These are phyloP conservation scores for Tenualosa thibaudeaui DNA, from an alignment of 2,797 vertebrate species.

Conservation along the genomic window DNA sequence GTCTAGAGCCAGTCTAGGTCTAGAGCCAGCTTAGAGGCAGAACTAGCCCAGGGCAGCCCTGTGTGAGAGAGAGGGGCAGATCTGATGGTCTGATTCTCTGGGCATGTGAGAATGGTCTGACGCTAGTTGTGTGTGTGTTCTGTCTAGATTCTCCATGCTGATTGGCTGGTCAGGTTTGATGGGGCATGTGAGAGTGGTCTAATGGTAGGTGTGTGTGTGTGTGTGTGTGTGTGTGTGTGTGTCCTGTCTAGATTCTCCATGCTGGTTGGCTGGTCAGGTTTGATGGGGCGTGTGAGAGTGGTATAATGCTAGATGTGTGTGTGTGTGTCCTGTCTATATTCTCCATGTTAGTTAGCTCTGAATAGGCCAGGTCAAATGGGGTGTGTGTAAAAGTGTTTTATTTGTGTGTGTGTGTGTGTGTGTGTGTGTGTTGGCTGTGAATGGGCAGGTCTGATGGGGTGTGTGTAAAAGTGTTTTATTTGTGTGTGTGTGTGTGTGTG, in stretches of 20 bases:
- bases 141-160: no score
- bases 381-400: no score
- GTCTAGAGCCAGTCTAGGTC: no score
- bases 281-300: no score
- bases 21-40: no score
- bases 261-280: constrained; percentile 14
- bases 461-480: no score
- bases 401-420: not conserved
- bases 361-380: constrained; percentile 34
- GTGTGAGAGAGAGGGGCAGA: no score
- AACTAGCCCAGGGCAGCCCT: no score
- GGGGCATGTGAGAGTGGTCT: not conserved
- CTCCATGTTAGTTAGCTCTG: not conserved
- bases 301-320: not conserved
- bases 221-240: constrained; percentile 14
- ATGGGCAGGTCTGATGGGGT: constrained; percentile 11
- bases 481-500: not conserved
- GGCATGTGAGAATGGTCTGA: not conserved
- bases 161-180: no score
- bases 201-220: not conserved
- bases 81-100: no score
- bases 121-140: not conserved
- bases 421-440: not conserved
- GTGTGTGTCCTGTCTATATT: not conserved
- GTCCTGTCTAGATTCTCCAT: not conserved